Conservation (phyloP, 37 sponge, comb jelly and placozoan genomes). For the Hormiphora californensis region DNA sequence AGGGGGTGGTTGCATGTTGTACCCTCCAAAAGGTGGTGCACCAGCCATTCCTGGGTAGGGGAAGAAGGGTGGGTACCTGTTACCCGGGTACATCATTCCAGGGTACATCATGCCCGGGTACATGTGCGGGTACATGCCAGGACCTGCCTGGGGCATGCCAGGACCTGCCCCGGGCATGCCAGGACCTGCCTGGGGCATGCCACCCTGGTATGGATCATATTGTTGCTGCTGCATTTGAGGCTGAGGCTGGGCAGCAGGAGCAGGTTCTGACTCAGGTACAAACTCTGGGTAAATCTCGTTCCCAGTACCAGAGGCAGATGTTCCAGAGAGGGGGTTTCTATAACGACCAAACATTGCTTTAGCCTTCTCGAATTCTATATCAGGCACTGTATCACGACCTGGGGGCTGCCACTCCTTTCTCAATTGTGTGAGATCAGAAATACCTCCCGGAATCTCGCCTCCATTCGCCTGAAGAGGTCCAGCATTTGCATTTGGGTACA, state of each 20-base stretch:
- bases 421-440: background rate
- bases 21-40: too few species aligned
- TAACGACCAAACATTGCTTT: background rate
- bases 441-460: background rate
- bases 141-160: background rate
- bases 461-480: background rate
- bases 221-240: background rate
- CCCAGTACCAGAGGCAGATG: too few species aligned
- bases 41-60: background rate
- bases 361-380: slow-evolving; percentile 13
- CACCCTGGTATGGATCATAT: background rate
- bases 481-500: background rate
- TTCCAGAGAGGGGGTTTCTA: background rate
- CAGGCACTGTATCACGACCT: background rate
- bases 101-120: background rate
- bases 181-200: background rate
- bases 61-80: background rate
- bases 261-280: background rate
- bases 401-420: background rate
- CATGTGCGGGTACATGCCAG: background rate
- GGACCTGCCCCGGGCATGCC: background rate
- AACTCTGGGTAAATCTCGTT: background rate
- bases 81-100: background rate
- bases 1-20: background rate
- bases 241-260: background rate